Base-by-base conservation (phyloP, 2,797 vertebrate genomes). In the Tenualosa thibaudeaui region DNA sequence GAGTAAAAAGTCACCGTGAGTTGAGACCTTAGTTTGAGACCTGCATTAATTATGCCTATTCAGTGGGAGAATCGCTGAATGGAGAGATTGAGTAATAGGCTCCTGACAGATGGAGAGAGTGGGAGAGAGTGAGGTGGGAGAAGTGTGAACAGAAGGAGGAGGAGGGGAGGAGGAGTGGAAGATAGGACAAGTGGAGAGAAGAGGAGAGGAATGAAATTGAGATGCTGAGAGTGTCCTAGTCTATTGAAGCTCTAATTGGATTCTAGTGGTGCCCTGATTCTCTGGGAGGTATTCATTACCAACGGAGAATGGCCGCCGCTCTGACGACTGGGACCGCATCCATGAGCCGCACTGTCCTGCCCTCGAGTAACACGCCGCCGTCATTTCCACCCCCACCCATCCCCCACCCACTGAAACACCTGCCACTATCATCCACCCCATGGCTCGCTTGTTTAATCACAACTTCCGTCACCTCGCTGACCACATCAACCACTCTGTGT, bases 221-320 rank as follows among this genome's bases (percentile, higher is more conserved):
- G 71, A 85, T 87, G 60, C 82, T 43, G 54, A 84, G 43, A 60
- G n/a, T 82, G 82, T 83, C 84, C 58, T 51, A 82, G n/a, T 12
- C 43, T 83, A 81, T 81, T 81, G 60, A 85, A 85, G 60, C 81
- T 84, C 81, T 84, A 86, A 81, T 78, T 84, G 83, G 56, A 87
- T 75, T 83, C 84, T 82, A 82, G 68, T 82, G 68, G 68, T 54
- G 15, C 49, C 40, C 71, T 85, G 40, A 81, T 71, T 58, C 81
- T 87, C 56, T 86, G 78, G 43, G 60, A 83, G 60, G 83, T 65
- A 60, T 83, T 85, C 71, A 85, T 87, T 87, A 84, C 71, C 58
- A 49, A 83, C 9, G 62, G 75, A 81, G 85, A 82, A 82, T 81
- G 46, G 65, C 65, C 26, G 12, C 58, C 68, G 37, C 10, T 68